Conservation (phyloP, 2,888 invertebrate genomes). For the Stenolophus ochropezus region DNA sequence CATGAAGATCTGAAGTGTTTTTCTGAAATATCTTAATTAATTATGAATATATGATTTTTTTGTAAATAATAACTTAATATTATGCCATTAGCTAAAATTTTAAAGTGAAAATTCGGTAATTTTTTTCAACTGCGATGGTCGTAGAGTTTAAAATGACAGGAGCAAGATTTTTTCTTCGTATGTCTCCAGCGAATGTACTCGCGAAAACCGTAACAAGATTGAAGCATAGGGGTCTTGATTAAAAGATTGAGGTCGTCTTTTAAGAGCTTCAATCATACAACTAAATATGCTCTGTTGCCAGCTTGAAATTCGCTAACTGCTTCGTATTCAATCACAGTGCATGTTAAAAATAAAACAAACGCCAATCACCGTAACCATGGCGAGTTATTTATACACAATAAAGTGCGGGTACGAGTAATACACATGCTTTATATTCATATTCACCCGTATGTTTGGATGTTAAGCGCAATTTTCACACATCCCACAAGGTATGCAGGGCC, state of each 20-base stretch:
- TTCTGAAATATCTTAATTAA: no score
- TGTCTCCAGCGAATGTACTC: constrained; percentile 39
- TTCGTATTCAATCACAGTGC: constrained; percentile 1
- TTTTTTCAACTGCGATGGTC: no score
- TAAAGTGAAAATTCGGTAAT: no score
- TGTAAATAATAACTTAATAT: no score
- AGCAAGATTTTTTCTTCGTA: no score
- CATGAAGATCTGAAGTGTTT: no score
- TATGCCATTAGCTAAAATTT: no score
- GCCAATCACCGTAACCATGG: constrained; percentile 14
- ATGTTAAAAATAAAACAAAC: constrained; percentile 13
- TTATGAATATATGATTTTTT: no score
- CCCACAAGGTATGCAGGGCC: constrained; percentile 18
- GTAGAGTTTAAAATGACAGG: no score
- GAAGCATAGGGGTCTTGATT: constrained; percentile 59
- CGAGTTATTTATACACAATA: constrained; percentile 7
- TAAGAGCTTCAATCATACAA: constrained; percentile 59
- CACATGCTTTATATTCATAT: constrained; percentile 33
- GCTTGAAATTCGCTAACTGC: constrained; percentile 24
- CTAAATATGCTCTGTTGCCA: constrained; percentile 55
- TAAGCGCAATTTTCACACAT: constrained; percentile 40
- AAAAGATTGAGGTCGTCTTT: constrained; percentile 60
- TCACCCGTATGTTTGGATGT: constrained; percentile 25
- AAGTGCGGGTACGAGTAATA: constrained; percentile 42
- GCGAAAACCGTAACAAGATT: constrained; percentile 49